Evolutionary conservation across 2,113 vertebrate genomes (phyloP).

Genomic region (Aspiorhynchus laticeps): DNA sequence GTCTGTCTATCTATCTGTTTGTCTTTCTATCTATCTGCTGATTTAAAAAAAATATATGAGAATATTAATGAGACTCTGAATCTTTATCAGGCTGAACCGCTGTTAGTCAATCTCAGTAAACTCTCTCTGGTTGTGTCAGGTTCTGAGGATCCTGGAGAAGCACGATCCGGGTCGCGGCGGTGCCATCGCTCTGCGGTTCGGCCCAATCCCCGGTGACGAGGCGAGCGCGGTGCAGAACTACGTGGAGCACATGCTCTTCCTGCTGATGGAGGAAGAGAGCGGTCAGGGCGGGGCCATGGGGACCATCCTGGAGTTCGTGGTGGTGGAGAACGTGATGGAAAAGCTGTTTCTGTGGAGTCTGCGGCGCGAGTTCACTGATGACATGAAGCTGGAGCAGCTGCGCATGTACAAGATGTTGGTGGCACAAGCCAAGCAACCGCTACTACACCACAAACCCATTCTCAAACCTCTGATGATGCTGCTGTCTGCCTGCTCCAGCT

Average conservation of each 20-base stretch:
- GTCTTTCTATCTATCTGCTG: too few species aligned
- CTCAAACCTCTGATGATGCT: constrained; percentile 96
- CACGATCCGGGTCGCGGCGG: constrained; percentile 81
- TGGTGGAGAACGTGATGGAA: constrained; percentile 96
- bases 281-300: constrained; percentile 90
- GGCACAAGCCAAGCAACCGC: constrained; percentile 86
- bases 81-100: neutral
- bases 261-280: constrained; percentile 91
- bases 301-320: constrained; percentile 94
- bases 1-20: too few species aligned
- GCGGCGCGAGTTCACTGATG: constrained; percentile 89
- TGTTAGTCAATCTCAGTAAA: neutral
- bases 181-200: constrained; percentile 61
- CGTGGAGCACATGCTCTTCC: constrained; percentile 95
- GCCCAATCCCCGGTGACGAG: constrained; percentile 85
- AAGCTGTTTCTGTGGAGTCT: constrained; percentile 96
- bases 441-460: constrained; percentile 94
- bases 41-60: too few species aligned
- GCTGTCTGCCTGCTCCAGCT: constrained; percentile 87
- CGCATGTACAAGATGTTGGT: constrained; percentile 94
- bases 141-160: constrained; percentile 92
- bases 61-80: neutral
- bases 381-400: constrained; percentile 94
- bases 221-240: constrained; percentile 97
- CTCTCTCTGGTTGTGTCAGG: constrained; percentile 68